A percentile compares a stretch with the other conserved stretches of the same genome.
phyloP scores from a whole-genome alignment of 2,113 vertebrate genomes.

The Dicaeum eximium region DNA sequence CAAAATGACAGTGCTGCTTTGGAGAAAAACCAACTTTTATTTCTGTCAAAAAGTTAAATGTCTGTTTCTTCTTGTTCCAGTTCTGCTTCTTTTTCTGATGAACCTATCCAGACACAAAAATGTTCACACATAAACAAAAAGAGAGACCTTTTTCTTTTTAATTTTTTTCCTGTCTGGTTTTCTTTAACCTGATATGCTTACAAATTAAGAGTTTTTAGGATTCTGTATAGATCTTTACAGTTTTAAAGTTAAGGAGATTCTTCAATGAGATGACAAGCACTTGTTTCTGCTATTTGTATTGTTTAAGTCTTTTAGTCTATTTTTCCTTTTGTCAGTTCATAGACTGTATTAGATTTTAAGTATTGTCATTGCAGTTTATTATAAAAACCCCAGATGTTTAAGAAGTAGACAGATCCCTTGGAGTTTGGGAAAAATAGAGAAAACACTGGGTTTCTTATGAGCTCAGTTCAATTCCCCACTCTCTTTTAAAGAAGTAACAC shows the following conservation, averaged over 20 bases:
- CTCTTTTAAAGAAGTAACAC: slow-evolving; percentile 28
- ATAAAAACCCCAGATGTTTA: background rate
- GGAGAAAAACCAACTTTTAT: background rate
- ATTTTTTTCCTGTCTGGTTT: background rate
- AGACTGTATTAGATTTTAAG: slow-evolving; percentile 7
- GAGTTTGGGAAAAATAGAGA: background rate
- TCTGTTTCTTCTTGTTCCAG: background rate
- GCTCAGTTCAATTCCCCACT: background rate
- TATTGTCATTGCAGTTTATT: slow-evolving; percentile 26
- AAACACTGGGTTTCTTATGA: background rate
- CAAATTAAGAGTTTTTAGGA: background rate
- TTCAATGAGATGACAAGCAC: background rate
- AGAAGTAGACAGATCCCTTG: background rate
- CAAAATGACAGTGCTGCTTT: background rate
- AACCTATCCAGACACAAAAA: background rate
- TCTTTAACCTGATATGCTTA: background rate
- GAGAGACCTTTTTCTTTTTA: background rate
- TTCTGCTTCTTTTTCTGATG: background rate
- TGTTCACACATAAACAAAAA: background rate
- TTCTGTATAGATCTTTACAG: background rate
- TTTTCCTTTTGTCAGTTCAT: background rate
- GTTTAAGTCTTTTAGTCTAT: background rate
- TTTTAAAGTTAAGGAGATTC: background rate
- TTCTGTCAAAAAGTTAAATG: slow-evolving; percentile 1
- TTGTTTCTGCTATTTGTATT: slow-evolving; percentile 1